Evolutionary conservation across 2,797 vertebrate species (phyloP).

Genomic region (Chiroxiphia lanceolata): DNA sequence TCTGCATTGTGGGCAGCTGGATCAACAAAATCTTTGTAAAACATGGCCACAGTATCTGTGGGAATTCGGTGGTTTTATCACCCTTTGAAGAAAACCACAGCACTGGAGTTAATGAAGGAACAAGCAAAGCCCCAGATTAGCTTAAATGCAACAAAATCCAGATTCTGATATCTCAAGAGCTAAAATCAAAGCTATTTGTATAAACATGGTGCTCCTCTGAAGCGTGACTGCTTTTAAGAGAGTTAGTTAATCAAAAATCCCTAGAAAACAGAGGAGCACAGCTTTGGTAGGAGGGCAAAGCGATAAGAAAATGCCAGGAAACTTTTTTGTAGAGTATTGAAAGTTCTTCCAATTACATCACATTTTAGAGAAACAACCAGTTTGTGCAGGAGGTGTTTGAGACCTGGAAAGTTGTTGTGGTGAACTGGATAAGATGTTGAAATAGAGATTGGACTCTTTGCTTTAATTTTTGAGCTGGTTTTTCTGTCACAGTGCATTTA

Average conservation of each 20-base stretch:
- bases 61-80: not conserved
- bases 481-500: not conserved
- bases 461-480: not conserved
- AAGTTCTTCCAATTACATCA: not conserved
- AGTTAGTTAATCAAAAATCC: not conserved
- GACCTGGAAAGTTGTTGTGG: not conserved
- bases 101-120: not conserved
- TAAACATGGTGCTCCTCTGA: not conserved
- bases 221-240: not conserved
- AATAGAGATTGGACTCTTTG: not conserved
- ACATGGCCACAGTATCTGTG: not conserved
- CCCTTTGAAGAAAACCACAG: not conserved
- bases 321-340: not conserved
- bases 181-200: not conserved
- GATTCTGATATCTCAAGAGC: not conserved
- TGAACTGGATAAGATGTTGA: not conserved
- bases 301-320: not conserved
- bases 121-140: not conserved
- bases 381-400: not conserved
- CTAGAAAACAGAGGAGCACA: not conserved
- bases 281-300: not conserved
- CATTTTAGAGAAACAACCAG: not conserved
- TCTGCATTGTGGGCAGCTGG: not conserved
- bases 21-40: not conserved
- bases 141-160: not conserved